A percentile compares a stretch with the other conserved stretches of the same genome.
Conservation (phyloP, 1,140 invertebrate species). For the Drosophila pseudoananassae region DNA sequence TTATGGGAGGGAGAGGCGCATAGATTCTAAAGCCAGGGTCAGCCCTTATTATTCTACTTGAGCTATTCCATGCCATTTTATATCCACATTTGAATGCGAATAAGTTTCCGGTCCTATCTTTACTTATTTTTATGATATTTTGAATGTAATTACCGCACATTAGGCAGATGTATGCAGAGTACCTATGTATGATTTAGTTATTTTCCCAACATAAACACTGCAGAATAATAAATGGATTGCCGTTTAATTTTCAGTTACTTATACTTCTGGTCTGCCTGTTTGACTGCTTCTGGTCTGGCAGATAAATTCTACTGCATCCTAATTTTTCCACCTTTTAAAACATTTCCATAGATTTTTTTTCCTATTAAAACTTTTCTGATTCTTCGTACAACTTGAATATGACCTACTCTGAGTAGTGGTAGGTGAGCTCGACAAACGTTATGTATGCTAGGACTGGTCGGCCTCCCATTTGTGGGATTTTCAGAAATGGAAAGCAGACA, state of each 20-base stretch:
- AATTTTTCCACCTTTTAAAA: slow-evolving; percentile 77
- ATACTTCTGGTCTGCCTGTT: neutral
- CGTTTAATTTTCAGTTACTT: slow-evolving; percentile 70
- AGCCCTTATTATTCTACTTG: slow-evolving; percentile 11
- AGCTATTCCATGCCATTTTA: slow-evolving; percentile 29
- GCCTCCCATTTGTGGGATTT: neutral
- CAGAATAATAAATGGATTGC: slow-evolving; percentile 70
- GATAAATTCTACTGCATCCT: slow-evolving; percentile 77
- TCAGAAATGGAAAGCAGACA: neutral
- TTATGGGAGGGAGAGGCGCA: neutral
- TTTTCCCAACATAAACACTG: slow-evolving; percentile 75
- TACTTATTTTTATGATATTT: slow-evolving; percentile 64
- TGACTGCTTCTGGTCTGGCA: slow-evolving; percentile 48
- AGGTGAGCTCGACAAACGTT: neutral
- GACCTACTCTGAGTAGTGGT: no score
- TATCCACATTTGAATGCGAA: slow-evolving; percentile 45
- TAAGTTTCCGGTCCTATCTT: slow-evolving; percentile 53
- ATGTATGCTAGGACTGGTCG: neutral
- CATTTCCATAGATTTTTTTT: slow-evolving; percentile 74
- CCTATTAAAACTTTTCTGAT: slow-evolving; percentile 75
- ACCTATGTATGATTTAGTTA: slow-evolving; percentile 63
- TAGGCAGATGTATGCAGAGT: slow-evolving; percentile 63
- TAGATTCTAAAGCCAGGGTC: neutral
- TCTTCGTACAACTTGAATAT: slow-evolving; percentile 56
- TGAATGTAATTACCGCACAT: slow-evolving; percentile 75